Base-by-base conservation (phyloP, 2,888 invertebrate genomes). In the Spilosoma lubricipeda region DNA sequence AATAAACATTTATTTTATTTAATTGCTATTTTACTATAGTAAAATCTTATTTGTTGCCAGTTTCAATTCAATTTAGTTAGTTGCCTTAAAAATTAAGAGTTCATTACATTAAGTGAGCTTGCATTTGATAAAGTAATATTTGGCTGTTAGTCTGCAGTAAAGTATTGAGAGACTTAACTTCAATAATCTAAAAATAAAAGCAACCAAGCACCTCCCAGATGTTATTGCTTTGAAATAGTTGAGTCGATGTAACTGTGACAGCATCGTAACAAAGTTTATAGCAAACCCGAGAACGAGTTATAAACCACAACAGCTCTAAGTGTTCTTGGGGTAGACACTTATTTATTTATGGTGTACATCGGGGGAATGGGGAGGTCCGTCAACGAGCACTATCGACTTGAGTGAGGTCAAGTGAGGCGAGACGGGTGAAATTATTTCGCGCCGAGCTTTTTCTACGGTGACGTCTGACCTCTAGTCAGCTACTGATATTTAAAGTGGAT, bases 271-370 rank as follows among this genome's bases (percentile, higher is more conserved):
- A 74, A 76, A 74, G 69, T 76, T 76, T 74, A 74, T 71, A 69
- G 73, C 73, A 48, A 39, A 75, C 66, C 65, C 27, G 70, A 67
- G 70, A 64, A 66, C 65, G 70, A 75, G 63, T 64, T 73, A 79
- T 75, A 73, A 78, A 72, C 77, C 56, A 70, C 67, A 74, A 68
- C 68, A 79, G 78, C 79, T 78, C 73, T 76, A 81, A 86, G 81
- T 86, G 80, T 82, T 77, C 80, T 80, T 89, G 88, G 83, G 78
- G 83, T 82, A 79, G 88, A 88, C 86, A 87, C 85, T 89, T 87
- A 88, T 89, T 88, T 90, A 90, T 90, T 90, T 90, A 90, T 87
- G 82, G 80, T 81, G 79, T 79, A 84, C 86, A 87, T 86, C 71
- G 84, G 74, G 78, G 83, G 85, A 27, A 30, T 30, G 64, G 70